phyloP scores from a whole-genome alignment of 2,113 vertebrate species.

The Lota lota region DNA sequence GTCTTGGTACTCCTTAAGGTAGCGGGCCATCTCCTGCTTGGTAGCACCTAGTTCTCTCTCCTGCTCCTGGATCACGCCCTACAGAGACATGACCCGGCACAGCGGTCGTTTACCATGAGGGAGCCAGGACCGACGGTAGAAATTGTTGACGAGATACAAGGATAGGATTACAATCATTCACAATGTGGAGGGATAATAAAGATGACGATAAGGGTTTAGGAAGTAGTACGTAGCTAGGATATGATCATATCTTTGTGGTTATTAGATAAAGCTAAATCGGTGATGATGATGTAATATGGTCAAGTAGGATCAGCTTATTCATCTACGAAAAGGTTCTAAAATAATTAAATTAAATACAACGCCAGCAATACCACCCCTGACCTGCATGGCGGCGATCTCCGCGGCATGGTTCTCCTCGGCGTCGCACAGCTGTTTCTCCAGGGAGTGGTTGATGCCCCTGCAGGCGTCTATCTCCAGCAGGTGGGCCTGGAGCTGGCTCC shows the following conservation, averaged over 20 bases:
- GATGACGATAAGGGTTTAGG: too few species aligned
- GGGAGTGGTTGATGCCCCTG: slow-evolving; percentile 63
- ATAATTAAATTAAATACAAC: neutral
- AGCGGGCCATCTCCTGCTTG: slow-evolving; percentile 68
- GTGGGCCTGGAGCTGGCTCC: slow-evolving; percentile 66
- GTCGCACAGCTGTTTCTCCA: slow-evolving; percentile 72
- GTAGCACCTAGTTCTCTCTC: slow-evolving; percentile 72
- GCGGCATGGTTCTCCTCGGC: slow-evolving; percentile 71
- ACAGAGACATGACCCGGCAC: slow-evolving; percentile 5
- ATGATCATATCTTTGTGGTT: too few species aligned
- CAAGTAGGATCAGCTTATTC: neutral
- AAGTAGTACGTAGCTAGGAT: too few species aligned
- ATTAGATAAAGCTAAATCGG: too few species aligned
- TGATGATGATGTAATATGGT: too few species aligned
- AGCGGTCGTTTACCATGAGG: too few species aligned
- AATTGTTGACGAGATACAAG: too few species aligned
- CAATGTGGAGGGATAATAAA: too few species aligned
- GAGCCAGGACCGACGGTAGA: too few species aligned
- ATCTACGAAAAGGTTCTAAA: neutral
- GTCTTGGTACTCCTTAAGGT: slow-evolving; percentile 66
- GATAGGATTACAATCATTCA: too few species aligned
- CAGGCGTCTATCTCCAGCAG: slow-evolving; percentile 72
- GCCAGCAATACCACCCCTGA: slow-evolving; percentile 27
- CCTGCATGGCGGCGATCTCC: slow-evolving; percentile 70
- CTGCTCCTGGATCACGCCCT: slow-evolving; percentile 68